phyloP scores from a whole-genome alignment of 2,888 invertebrate species.

The Eupithecia centaureata region DNA sequence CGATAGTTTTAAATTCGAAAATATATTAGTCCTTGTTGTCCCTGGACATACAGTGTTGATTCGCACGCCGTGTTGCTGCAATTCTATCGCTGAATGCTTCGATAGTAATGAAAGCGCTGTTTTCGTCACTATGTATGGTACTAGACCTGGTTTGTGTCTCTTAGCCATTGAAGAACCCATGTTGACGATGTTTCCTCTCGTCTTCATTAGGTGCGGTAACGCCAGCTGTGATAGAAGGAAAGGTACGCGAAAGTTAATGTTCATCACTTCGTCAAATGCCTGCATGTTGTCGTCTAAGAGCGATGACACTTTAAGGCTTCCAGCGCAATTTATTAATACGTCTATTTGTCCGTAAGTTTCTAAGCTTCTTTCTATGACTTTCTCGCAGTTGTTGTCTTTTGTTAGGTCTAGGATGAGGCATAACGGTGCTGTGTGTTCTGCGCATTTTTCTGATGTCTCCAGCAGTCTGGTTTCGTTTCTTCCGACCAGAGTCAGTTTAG shows the following conservation, averaged over 20 bases:
- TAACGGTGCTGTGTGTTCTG: slow-evolving; percentile 46
- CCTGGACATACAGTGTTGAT: slow-evolving; percentile 62
- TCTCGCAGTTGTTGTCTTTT: slow-evolving; percentile 53
- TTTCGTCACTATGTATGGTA: slow-evolving; percentile 57
- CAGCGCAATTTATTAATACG: slow-evolving; percentile 60
- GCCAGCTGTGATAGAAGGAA: slow-evolving; percentile 56
- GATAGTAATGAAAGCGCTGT: slow-evolving; percentile 56
- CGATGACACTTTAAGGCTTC: slow-evolving; percentile 51
- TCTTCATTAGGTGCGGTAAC: slow-evolving; percentile 56
- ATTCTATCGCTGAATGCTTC: slow-evolving; percentile 55
- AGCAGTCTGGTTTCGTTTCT: slow-evolving; percentile 53
- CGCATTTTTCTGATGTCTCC: slow-evolving; percentile 52
- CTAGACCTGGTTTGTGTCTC: slow-evolving; percentile 51
- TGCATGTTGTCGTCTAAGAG: slow-evolving; percentile 55
- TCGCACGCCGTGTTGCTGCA: slow-evolving; percentile 56
- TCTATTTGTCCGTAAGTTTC: slow-evolving; percentile 58
- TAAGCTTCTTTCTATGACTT: slow-evolving; percentile 53
- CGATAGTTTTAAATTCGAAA: slow-evolving; percentile 49
- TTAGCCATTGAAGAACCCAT: slow-evolving; percentile 55
- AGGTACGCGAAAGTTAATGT: slow-evolving; percentile 59
- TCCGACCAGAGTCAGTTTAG: slow-evolving; percentile 55
- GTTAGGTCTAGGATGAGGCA: slow-evolving; percentile 53
- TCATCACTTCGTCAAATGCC: slow-evolving; percentile 58
- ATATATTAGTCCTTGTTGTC: slow-evolving; percentile 54
- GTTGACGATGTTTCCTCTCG: slow-evolving; percentile 62